Base-by-base conservation (phyloP, 23 tunicate species). In the Ciona savignyi region DNA sequence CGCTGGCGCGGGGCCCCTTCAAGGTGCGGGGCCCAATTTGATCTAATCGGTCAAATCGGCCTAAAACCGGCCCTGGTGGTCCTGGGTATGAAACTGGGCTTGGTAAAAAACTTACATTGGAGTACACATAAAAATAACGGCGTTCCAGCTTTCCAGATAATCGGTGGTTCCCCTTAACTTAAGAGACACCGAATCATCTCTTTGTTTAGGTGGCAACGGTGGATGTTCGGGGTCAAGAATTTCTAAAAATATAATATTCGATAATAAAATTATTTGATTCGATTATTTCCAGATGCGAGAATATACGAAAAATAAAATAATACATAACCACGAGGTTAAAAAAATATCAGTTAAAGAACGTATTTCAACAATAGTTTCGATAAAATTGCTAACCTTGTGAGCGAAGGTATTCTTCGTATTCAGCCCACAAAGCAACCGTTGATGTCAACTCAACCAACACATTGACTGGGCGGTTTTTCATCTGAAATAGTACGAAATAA, bases 371-470 rank as follows among this genome's bases (percentile, higher is more conserved):
- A n/a, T n/a, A n/a, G n/a, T n/a, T n/a, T n/a, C n/a, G n/a, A n/a
- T n/a, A n/a, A n/a, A n/a, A 42, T 42, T 6, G 56, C 60, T 29
- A 21, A 51, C 83, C 83, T 49, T 56, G 68, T 23, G 83, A 78
- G 2, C 83, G 83, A 3, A 78, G 73, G 51, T 78, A 78, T 49
- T 78, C 83, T 49, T 78, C 83, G 30, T 78, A 78, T 78, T 78
- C 83, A 6, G 33, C 68, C 83, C 83, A 78, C 68, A 78, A 60
- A 19, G 83, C 83, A 34, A 78, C 83, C 2, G 83, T 78, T 60
- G 83, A 78, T 51, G 83, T 78, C 83, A 78, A 65, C 68, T 78
- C 83, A 29, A 78, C 83, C 75, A 78, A 64, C 9, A 78, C 83
- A 1, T 78, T 78, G 0, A 68, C 73, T 2, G 83, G 83, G 20